A percentile compares a stretch with the other conserved stretches of the same genome.
Conservation (phyloP, 2,888 invertebrate genomes). For the Sminthurinus aureus region DNA sequence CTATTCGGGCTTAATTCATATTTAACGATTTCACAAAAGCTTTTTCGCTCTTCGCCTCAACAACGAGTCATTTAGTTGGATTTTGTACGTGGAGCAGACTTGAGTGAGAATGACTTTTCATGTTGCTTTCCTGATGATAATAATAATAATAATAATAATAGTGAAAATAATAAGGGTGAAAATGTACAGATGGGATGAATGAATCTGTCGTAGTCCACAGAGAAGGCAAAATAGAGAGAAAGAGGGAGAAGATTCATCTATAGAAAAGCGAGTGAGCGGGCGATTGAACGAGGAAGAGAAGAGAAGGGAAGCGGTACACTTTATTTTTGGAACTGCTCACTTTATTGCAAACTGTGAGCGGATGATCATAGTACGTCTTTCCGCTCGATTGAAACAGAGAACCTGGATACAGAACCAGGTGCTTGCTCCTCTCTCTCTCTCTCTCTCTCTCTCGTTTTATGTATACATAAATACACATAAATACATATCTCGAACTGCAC, state of each 20-base stretch:
- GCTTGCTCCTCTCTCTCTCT: conserved; percentile 36
- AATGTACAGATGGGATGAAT: conserved; percentile 25
- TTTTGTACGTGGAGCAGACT: too few species aligned
- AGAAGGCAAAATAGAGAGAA: not conserved
- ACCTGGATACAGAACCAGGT: conserved; percentile 44
- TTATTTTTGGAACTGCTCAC: conserved; percentile 47
- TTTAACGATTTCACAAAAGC: too few species aligned
- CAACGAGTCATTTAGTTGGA: too few species aligned
- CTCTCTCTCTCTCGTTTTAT: conserved; percentile 24
- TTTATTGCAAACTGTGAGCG: conserved; percentile 42
- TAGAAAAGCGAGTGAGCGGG: not conserved
- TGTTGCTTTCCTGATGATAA: too few species aligned
- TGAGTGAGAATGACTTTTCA: too few species aligned
- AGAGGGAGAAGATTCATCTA: not conserved
- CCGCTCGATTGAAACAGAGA: conserved; percentile 47
- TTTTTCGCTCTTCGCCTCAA: too few species aligned
- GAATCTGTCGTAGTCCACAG: conserved; percentile 20
- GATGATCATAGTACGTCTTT: conserved; percentile 47
- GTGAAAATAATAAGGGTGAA: conserved; percentile 28
- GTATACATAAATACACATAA: not conserved
- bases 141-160: too few species aligned
- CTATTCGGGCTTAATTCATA: too few species aligned
- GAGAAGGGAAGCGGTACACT: conserved; percentile 33
- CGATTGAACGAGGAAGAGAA: not conserved
- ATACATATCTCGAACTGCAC: not conserved